Percentiles rank a stretch among this genome's conserved stretches.
These are phyloP conservation scores for Vipera ursinii DNA, from an alignment of 2,797 vertebrate species.

Conservation along the genomic window DNA sequence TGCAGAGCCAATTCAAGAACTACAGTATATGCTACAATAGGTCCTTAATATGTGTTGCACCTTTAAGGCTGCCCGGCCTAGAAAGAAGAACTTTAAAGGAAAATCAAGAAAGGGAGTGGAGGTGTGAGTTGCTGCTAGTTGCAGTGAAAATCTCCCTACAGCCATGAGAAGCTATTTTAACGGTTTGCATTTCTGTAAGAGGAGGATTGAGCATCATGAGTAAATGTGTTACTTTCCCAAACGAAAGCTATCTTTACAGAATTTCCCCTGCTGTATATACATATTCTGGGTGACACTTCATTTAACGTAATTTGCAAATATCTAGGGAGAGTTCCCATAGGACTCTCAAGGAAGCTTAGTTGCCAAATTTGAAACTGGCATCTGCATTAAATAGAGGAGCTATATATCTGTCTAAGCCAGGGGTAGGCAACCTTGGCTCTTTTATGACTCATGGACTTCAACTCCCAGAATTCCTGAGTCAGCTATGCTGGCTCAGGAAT, in stretches of 20 bases:
- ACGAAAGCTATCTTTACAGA: neutral
- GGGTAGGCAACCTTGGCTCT: too few species aligned
- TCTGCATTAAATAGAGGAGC: neutral
- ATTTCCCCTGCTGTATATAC: neutral
- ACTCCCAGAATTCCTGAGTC: too few species aligned
- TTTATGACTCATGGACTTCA: too few species aligned
- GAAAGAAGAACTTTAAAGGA: neutral
- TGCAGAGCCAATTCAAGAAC: neutral
- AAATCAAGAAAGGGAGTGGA: neutral
- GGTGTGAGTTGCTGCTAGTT: neutral
- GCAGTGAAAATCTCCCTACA: neutral
- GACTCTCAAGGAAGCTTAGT: neutral
- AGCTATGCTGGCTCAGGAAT: too few species aligned
- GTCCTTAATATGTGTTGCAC: neutral
- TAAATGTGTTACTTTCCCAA: neutral
- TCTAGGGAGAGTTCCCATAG: neutral
- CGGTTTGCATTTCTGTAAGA: neutral
- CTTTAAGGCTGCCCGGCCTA: neutral
- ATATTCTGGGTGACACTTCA: neutral
- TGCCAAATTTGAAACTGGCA: neutral
- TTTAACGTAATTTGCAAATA: constrained; percentile 22
- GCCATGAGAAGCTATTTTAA: neutral
- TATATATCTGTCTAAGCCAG: neutral
- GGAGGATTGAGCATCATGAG: neutral
- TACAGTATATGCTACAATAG: neutral